Percentiles rank a stretch among this genome's conserved stretches.
These are phyloP conservation scores for Zaprionus lachaisei DNA, from an alignment of 1,140 invertebrate species.

Conservation along the genomic window DNA sequence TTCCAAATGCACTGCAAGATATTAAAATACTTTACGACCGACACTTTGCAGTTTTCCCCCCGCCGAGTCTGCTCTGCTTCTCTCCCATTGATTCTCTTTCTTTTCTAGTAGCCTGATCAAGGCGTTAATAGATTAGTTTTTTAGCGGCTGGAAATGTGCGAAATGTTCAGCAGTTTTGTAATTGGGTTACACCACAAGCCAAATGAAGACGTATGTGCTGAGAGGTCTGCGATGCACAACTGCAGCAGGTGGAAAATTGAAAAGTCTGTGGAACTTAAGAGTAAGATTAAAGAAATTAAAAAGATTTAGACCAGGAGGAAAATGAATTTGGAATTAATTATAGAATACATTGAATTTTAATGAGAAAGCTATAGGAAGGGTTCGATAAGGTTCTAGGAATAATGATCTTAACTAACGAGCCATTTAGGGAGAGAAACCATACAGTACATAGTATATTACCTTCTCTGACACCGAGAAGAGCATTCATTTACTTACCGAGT, in stretches of 20 bases:
- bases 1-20: conserved; percentile 32
- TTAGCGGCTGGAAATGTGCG: conserved; percentile 42
- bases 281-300: not conserved
- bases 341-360: not conserved
- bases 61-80: conserved; percentile 1
- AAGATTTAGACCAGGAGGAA: not conserved
- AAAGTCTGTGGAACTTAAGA: not conserved
- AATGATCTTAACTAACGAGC: not conserved
- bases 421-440: not conserved
- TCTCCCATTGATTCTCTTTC: conserved; percentile 16
- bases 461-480: not conserved
- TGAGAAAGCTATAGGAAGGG: not conserved
- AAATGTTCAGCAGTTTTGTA: conserved; percentile 45
- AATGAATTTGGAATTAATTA: not conserved
- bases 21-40: conserved; percentile 48
- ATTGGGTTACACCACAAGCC: conserved; percentile 34
- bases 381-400: not conserved
- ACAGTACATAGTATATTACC: not conserved
- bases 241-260: conserved; percentile 10
- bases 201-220: conserved; percentile 24
- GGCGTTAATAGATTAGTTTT: conserved; percentile 45
- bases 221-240: not conserved
- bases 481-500: no score
- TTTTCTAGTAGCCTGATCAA: conserved; percentile 23
- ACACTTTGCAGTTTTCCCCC: conserved; percentile 34